Base-by-base conservation (phyloP, 2,888 invertebrate genomes). In the Dasypogon diadema region DNA sequence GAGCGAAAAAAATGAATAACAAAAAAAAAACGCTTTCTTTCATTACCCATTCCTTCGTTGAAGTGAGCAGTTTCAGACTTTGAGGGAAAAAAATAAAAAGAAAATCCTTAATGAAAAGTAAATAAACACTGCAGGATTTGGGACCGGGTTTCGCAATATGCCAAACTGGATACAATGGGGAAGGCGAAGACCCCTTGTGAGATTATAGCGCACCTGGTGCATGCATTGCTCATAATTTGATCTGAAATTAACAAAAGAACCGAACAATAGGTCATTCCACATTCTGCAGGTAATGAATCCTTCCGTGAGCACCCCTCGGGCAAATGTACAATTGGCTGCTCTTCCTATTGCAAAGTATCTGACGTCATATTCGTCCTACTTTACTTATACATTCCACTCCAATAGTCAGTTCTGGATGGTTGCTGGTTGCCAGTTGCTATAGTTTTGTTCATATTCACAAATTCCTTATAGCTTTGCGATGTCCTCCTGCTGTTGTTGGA, bases 321-420 rank as follows among this genome's bases (percentile, higher is more conserved):
- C 24, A 46, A 24, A 4, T 65, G 42, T 65, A 65, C 46, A 65
- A 65, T 65, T 65, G 46, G 65, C n/a, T 21, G 63, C 42, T 65
- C 46, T 22, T 65, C 48, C 65, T 65, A 65, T 65, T 65, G 46
- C 65, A 65, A 65, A 46, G 37, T 65, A 65, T 46, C 46, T 65
- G 65, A 65, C 65, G 65, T 65, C 65, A 65, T 22, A 14, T 65
- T 65, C 65, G 65, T 65, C 65, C 65, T 65, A 65, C 65, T 65
- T 65, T 65, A 6, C 48, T 24, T 65, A n/a, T 46, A 22, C 8
- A 51, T 42, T 42, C 51, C 18, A 51, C 51, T 51, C 51, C 51
- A 51, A 51, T 51, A 51, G 51, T 42, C 42, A 65, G 46, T 14
- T 65, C 46, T 46, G 14, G 46, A 6, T 12, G 2, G 42, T 42